Conservation (phyloP, 2,888 invertebrate species). For the Theodoxus fluviatilis region DNA sequence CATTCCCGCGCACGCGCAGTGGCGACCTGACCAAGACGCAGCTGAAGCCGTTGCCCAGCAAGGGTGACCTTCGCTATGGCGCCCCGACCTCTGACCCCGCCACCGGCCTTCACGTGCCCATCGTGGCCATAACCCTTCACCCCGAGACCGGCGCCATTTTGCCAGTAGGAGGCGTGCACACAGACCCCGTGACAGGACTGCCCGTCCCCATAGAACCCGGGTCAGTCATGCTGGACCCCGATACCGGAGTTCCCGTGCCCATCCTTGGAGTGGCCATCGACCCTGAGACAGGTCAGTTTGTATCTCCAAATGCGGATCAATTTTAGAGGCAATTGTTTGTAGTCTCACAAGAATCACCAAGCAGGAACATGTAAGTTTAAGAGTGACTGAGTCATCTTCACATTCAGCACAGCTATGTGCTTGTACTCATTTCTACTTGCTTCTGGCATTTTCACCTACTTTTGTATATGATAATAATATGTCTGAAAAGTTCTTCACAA, state of each 20-base stretch:
- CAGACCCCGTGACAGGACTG: conserved; percentile 59
- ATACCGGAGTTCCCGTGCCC: conserved; percentile 55
- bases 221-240: conserved; percentile 60
- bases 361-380: too few relatives aligned
- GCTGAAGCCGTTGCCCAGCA: conserved; percentile 49
- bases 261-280: conserved; percentile 58
- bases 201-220: conserved; percentile 62
- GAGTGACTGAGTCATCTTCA: too few relatives aligned
- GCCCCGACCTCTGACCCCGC: conserved; percentile 56
- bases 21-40: conserved; percentile 49
- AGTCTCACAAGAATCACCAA: too few relatives aligned
- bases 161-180: conserved; percentile 59
- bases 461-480: too few relatives aligned
- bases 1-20: conserved; percentile 50
- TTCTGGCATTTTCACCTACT: too few relatives aligned
- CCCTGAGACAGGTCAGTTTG: conserved; percentile 47
- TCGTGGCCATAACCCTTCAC: conserved; percentile 59
- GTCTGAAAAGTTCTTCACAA: too few relatives aligned
- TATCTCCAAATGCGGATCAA: too few relatives aligned
- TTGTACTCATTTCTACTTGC: too few relatives aligned
- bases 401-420: too few relatives aligned
- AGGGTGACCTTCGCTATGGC: conserved; percentile 52
- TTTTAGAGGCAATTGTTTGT: too few relatives aligned
- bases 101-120: conserved; percentile 60
- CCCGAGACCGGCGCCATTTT: conserved; percentile 56